Evolutionary conservation across 2,888 invertebrate species (phyloP).

Genomic region (Myathropa florea): DNA sequence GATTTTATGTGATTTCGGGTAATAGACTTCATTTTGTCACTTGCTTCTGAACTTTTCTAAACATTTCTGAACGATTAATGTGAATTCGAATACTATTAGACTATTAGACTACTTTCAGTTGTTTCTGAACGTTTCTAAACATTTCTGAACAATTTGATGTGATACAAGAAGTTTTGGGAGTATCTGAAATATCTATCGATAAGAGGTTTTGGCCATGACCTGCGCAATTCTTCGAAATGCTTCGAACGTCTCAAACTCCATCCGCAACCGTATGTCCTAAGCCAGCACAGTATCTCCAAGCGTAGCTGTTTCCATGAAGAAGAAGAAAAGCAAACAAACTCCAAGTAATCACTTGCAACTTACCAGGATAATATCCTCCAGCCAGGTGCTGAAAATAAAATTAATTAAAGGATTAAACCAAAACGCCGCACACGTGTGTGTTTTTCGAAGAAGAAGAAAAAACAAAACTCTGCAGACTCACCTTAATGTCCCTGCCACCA

Average conservation of each 20-base stretch:
- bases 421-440: background rate
- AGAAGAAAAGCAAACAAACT: background rate
- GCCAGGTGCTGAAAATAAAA: conserved; percentile 70
- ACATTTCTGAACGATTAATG: no score
- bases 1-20: background rate
- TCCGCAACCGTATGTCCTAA: background rate
- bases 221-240: no score
- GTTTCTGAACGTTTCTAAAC: no score
- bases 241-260: background rate
- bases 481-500: conserved; percentile 78
- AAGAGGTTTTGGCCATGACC: no score
- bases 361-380: conserved; percentile 74
- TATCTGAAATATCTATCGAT: no score
- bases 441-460: background rate
- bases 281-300: background rate
- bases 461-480: conserved; percentile 71
- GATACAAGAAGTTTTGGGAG: no score
- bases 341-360: conserved; percentile 51
- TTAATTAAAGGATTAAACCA: conserved; percentile 38
- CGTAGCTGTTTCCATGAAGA: background rate
- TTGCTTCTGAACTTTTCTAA: no score
- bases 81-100: no score
- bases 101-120: no score
- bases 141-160: no score
- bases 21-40: no score